Evolutionary conservation across 2,888 invertebrate species (phyloP), one percentile per base, ranked within the genome.

Genomic region (Luperina nickerlii): DNA sequence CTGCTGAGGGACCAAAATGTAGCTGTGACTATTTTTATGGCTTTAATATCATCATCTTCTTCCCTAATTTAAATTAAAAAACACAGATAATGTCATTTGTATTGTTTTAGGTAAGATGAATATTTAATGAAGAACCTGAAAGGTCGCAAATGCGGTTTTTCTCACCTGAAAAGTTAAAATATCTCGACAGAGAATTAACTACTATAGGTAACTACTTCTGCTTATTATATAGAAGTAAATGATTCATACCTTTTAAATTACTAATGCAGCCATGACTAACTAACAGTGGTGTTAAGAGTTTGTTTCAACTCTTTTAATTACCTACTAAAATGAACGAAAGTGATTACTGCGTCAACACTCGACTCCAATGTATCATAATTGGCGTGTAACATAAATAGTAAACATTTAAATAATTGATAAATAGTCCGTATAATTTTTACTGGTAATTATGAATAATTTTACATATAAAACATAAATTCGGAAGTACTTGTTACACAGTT

Each of bases 401-500:
- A 72, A 87, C 83, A 88, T 91, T 92, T 91, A 82, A 88, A 90
- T 90, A 91, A 92, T 92, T 92, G 92, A 93, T 92, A 92, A 93
- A 94, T 92, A 89, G 83, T 84, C 90, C 91, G 92, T 92, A 90
- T 91, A 91, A 92, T 92, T 91, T 92, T 93, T 91, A 92, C 90
- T 86, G 89, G 86, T 90, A 91, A 92, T 92, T 93, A 92, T 93
- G 94, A 94, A 94, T 94, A 93, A 90, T 88, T 94, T 94, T 91
- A 93, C 93, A 94, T 94, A 92, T 88, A 91, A 91, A 87, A 91
- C 85, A 90, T 90, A 82, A 87, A 92, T 93, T 94, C 90, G 91
- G 93, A 90, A 93, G 91, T 92, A 85, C 84, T 78, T 81, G 88
- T 86, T 83, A 83, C 84, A 54, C 76, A 78, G 86, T 89, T 87